Evolutionary conservation across 2,888 invertebrate genomes (phyloP), one percentile per base, ranked within the genome.

Genomic region (Apeira syringaria): DNA sequence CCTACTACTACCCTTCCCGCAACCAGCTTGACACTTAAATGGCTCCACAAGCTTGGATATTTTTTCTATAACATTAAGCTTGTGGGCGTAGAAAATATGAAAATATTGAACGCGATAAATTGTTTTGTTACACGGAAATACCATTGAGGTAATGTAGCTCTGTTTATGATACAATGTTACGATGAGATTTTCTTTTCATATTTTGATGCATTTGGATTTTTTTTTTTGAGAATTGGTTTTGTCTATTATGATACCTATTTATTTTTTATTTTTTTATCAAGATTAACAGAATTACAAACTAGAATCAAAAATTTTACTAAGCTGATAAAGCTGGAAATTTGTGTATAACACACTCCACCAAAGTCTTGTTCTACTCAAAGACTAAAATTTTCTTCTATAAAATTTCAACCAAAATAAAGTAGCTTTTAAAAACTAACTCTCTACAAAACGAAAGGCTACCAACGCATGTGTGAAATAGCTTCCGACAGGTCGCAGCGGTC

Each of bases 21-120:
- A 57, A 58, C 55, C 63, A 53, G 64, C 61, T 71, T 65, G 61
- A 64, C 61, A 61, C 53, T 31, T 20, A 22, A 28, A 25, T 30
- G 17, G 35, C 37, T 33, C 35, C 32, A 22, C 34, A 29, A 27
- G 24, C 27, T 24, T 6, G 28, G 15, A 24, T 22, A 15, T 26
- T 15, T 38, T 35, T 29, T 13, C 22, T 22, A 17, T 26, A 2
- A 4, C 15, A 15, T 15, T 28, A 24, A 12, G 9, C 2, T 29
- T 25, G 29, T 20, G 13, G 5, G 5, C 13, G 4, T 13, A 36
- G 20, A 20, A 20, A 20, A 4, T 20, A 20, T 20, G 20, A 20
- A 20, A 20, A 4, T 20, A 20, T 20, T 20, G 5, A 20, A 7
- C 20, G 8, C 26, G 27, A 13, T 28, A 30, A 31, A 17, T 32